Evolutionary conservation across 1,140 invertebrate species (phyloP), one percentile per base, ranked within the genome.

Genomic region (Drosophila mayri): DNA sequence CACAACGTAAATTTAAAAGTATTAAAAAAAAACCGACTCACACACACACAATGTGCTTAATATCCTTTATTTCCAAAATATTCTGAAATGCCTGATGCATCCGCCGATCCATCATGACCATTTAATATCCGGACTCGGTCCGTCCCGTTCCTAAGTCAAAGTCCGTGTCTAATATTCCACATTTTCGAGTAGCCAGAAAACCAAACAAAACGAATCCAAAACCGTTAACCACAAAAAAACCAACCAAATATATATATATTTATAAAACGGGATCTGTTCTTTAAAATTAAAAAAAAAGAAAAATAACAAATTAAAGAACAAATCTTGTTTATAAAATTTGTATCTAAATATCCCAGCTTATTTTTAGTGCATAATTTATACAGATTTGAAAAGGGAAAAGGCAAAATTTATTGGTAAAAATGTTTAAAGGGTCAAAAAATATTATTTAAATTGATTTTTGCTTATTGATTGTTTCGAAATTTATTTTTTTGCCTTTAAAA

Each of bases 131-230:
- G 38, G 62, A 44, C 14, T 10, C 7, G 0, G 30, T 62, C 59
- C 32, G 7, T 16, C 1, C n/a, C 41, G 9, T 44, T 35, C 46
- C 46, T 14, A 25, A 16, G 44, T 22, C 25, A 32, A 20, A 63
- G 61, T 62, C 63, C 14, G 30, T 32, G 18, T 40, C 43, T 35
- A 52, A 54, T 38, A 67, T 67, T 70, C 46, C 66, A 54, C 66
- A 70, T 55, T 38, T 32, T 67, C 63, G 66, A 44, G 38, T 70
- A 70, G 66, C 30, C 37, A 35, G 63, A 70, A 67, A 55, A 67
- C 38, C n/a, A 41, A 70, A 49, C 44, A 50, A 35, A 68, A 50
- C 59, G 46, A 49, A 47, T 28, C 61, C 18, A 59, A 64, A 43
- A 59, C 44, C 57, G 38, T 28, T 25, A 40, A 40, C 54, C 52